These are phyloP conservation scores for Sylvilagus floridanus DNA, from an alignment of 2,797 vertebrate genomes.

Conservation along the genomic window DNA sequence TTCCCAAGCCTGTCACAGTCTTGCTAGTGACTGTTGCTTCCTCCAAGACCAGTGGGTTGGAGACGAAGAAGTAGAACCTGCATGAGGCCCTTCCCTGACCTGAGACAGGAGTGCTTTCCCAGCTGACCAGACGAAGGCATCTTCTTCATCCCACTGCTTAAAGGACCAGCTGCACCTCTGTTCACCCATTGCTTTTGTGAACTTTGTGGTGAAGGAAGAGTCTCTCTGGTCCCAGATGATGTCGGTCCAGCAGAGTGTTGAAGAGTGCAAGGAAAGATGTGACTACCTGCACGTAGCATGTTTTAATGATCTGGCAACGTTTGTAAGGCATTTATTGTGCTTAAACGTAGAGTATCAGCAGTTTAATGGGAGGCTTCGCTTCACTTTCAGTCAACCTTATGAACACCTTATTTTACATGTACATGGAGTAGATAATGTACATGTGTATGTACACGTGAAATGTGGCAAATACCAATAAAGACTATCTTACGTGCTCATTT, in stretches of 20 bases:
- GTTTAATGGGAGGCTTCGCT: not conserved
- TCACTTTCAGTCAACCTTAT: not conserved
- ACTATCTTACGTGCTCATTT: constrained; percentile 46
- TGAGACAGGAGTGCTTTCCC: not conserved
- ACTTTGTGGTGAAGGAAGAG: constrained; percentile 9
- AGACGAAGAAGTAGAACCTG: not conserved
- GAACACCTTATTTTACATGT: not conserved
- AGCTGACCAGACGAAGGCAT: not conserved
- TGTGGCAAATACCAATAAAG: constrained; percentile 56
- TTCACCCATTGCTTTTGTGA: constrained; percentile 15
- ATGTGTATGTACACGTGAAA: not conserved
- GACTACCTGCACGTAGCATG: not conserved
- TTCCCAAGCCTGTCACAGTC: constrained; percentile 8
- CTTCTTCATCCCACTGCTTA: not conserved
- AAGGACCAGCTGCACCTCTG: not conserved
- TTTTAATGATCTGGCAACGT: constrained; percentile 42
- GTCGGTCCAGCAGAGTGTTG: not conserved
- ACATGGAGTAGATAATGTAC: not conserved
- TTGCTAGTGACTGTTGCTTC: constrained; percentile 6
- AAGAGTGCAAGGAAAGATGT: not conserved
- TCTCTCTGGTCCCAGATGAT: not conserved
- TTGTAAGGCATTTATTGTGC: not conserved
- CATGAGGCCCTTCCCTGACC: not conserved
- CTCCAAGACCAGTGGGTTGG: not conserved
- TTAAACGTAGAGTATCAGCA: not conserved